Conservation (phyloP, 2,113 vertebrate species). For the Hiodon tergisus region DNA sequence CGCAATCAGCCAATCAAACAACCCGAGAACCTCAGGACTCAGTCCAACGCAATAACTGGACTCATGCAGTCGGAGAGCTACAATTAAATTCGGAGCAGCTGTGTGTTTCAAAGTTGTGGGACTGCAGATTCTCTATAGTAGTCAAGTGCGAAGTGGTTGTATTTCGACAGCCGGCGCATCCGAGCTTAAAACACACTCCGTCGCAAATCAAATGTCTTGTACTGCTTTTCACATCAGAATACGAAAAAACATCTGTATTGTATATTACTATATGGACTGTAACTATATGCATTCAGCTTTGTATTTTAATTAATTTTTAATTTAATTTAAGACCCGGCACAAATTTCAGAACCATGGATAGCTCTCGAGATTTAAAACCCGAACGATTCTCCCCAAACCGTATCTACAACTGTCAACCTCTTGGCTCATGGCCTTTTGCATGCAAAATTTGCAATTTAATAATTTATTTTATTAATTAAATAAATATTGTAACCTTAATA, state of each 20-base stretch:
- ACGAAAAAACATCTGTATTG: too few relatives aligned
- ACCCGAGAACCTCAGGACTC: neutral
- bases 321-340: neutral
- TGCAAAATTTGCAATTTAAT: too few relatives aligned
- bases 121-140: neutral
- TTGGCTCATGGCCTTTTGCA: neutral
- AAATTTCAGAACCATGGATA: constrained; percentile 25
- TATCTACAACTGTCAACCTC: neutral
- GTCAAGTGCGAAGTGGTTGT: neutral
- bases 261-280: too few relatives aligned
- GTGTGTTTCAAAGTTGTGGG: neutral
- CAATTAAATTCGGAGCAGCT: constrained; percentile 8
- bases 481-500: too few relatives aligned
- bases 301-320: neutral
- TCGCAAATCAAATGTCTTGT: too few relatives aligned
- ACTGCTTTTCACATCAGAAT: too few relatives aligned
- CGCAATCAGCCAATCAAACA: constrained; percentile 13
- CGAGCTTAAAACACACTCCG: too few relatives aligned
- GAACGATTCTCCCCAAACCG: neutral
- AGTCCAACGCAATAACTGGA: constrained; percentile 12
- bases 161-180: too few relatives aligned
- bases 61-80: too few relatives aligned
- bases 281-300: neutral
- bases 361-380: neutral
- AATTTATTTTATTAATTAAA: too few relatives aligned